Evolutionary conservation across 2,797 vertebrate species (phyloP).

Genomic region (Chrysocyon brachyurus): DNA sequence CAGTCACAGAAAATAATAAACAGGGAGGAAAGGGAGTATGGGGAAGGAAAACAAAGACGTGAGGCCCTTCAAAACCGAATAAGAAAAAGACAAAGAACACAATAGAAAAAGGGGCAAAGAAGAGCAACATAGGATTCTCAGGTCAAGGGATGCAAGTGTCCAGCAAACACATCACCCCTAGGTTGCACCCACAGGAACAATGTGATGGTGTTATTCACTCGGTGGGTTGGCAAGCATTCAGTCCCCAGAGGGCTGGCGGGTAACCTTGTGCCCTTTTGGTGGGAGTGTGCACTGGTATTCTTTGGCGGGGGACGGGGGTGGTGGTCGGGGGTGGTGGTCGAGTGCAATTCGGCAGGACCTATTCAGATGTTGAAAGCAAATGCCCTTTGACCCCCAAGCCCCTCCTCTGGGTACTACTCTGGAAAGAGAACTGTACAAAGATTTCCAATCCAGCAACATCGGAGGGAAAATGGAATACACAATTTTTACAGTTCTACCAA

Average conservation of each 20-base stretch:
- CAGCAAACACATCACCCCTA: fast-evolving
- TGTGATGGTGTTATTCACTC: fast-evolving
- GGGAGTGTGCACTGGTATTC: background rate
- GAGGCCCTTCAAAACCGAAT: background rate
- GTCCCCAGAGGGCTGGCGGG: fast-evolving
- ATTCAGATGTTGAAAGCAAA: background rate
- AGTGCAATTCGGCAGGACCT: background rate
- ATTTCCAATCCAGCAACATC: background rate
- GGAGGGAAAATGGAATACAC: background rate
- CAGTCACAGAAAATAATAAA: background rate
- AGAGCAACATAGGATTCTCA: background rate
- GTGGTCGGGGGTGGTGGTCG: no score
- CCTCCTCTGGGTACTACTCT: background rate
- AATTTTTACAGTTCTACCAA: background rate
- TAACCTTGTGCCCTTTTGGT: background rate
- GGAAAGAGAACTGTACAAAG: background rate
- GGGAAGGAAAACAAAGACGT: background rate
- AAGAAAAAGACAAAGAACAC: background rate
- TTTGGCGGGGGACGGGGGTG: fast-evolving
- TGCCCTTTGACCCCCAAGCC: background rate
- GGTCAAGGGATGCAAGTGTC: background rate
- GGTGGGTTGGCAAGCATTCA: fast-evolving
- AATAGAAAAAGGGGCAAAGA: background rate
- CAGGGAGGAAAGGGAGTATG: background rate
- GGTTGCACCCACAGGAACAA: no score